Base-by-base conservation (phyloP, 2,797 vertebrate genomes). In the Thalassophryne amazonica region DNA sequence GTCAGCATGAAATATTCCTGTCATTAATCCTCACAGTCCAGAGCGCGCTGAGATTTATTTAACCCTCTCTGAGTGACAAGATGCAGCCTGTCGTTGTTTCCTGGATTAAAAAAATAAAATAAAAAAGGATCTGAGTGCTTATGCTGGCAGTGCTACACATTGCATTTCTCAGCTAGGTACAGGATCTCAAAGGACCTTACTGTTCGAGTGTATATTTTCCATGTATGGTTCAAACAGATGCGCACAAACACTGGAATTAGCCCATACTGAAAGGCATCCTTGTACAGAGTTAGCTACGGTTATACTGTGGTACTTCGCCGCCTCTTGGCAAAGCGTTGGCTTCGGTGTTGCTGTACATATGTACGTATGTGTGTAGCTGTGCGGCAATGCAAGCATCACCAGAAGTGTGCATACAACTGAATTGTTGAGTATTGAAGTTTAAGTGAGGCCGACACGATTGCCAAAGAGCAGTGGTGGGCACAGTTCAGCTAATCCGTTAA, bases 251-350 rank as follows among this genome's bases (percentile, higher is more conserved):
- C 5, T 4, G 8, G 39, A 43, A 6, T 52, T 27, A 2, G 53
- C 35, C 37, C n/a, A n/a, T 25, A 30, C 59, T 64, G 57, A 78
- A 75, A 76, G 57, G 60, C 45, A 3, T 60, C 37, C 38, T 72
- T 72, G 67, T 84, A 35, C 56, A 47, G 32, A 4, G 4, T 43
- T 20, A 1, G 23, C 30, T 4, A 23, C 12, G 4, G 17, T 29
- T 50, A 11, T 13, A 31, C 42, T 51, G 37, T 31, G 33, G 52
- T 61, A 48, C 35, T 54, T 28, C 35, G 39, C 37, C 62, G 76
- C 64, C 62, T 70, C 72, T 75, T 78, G 73, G 67, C n/a, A 28
- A 36, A 69, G 59, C 59, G 35, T 45, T 28, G 37, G 45, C 35
- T 9, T 40, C 7, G 3, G 14, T 14, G 6, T 37, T 42, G 27